Base-by-base conservation (phyloP, 2,888 invertebrate genomes). In the Itoplectis maculator region DNA sequence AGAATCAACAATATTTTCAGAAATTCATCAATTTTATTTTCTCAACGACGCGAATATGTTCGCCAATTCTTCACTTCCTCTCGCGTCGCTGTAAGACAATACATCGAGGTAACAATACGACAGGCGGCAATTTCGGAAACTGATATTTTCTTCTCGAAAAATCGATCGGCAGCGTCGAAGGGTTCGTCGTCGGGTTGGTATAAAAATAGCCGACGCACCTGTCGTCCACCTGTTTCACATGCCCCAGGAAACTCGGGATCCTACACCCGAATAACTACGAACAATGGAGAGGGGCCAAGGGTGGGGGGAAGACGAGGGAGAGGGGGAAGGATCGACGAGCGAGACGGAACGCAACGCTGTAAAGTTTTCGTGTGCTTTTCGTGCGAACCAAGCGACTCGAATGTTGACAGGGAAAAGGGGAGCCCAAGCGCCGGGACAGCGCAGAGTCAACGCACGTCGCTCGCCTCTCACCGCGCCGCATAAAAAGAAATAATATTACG, bases 211-310 rank as follows among this genome's bases (percentile, higher is more conserved):
- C 59, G 29, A 51, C 61, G 80, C 80, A 81, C 80, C 80, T 81
- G 80, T 81, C 76, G 65, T 66, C 49, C 80, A 81, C 80, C 80
- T 81, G 80, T 81, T 75, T 56, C 29, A 59, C 49, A 18, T 37
- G 54, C 40, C 59, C 13, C 45, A 59, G 65, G 56, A 51, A 59
- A 76, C 66, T 68, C 68, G 47, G n/a, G 81, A 20, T 54, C 77
- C 63, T 78, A 73, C 81, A 78, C 54, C 68, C 77, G 77, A 81
- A 81, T 81, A 81, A 81, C 56, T 61, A 37, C 61, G 77, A 77
- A 81, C 81, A 81, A 81, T 81, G 69, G 47, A n/a, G n/a, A n/a
- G n/a, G n/a, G n/a, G n/a, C n/a, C n/a, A n/a, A n/a, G n/a, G n/a
- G n/a, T n/a, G n/a, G n/a, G n/a, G n/a, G n/a, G n/a, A n/a, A n/a